These are phyloP conservation scores for Ifrita kowaldi DNA, from an alignment of 2,113 vertebrate genomes.

Conservation along the genomic window DNA sequence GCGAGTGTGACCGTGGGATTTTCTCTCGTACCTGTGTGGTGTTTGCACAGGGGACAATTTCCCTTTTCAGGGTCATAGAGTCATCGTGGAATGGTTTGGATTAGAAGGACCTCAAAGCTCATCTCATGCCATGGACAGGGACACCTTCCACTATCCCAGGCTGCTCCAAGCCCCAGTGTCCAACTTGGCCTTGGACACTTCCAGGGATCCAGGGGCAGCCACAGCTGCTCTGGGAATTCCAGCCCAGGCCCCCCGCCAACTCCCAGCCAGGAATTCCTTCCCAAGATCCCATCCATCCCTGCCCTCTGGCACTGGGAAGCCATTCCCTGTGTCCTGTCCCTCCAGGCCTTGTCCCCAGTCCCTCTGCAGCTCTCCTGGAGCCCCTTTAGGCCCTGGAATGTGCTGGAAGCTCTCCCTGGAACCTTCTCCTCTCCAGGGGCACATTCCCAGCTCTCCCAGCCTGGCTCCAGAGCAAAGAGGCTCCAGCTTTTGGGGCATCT, in stretches of 20 bases:
- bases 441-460: rapidly evolving
- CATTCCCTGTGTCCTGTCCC: not conserved
- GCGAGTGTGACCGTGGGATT: rapidly evolving
- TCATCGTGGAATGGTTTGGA: not conserved
- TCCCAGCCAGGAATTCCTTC: not conserved
- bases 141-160: rapidly evolving
- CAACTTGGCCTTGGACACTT: rapidly evolving
- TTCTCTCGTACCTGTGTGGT: rapidly evolving
- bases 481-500: not conserved
- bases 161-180: not conserved
- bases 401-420: not conserved
- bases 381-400: not conserved
- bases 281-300: not conserved
- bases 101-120: not conserved
- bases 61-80: rapidly evolving
- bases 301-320: not conserved
- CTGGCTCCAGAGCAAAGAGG: not conserved
- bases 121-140: not conserved
- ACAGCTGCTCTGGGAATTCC: not conserved
- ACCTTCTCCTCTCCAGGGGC: rapidly evolving
- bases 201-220: not conserved
- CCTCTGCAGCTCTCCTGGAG: not conserved
- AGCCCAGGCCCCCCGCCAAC: not conserved
- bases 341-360: not conserved
- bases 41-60: not conserved